Conservation (phyloP, 2,113 vertebrate species). For the Antechinus stuartii region DNA sequence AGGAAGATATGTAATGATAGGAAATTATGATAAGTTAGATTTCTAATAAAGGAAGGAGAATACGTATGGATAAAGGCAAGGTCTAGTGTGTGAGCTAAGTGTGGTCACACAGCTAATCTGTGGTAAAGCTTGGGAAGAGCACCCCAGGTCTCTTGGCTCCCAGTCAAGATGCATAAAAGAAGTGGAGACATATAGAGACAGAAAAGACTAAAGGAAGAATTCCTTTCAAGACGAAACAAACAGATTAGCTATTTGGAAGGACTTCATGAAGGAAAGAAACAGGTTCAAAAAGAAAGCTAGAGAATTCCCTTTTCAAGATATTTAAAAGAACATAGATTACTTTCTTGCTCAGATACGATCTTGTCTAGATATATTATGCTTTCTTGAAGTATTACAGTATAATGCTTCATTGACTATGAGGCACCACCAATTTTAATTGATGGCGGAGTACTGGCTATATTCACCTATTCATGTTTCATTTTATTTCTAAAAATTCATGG, state of each 20-base stretch:
- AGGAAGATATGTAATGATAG: not conserved
- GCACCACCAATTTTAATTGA: not conserved
- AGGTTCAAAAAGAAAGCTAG: not conserved
- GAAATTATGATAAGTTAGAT: not conserved
- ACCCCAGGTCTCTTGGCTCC: not conserved
- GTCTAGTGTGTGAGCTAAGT: not conserved
- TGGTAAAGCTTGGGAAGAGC: not conserved
- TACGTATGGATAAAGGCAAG: not conserved
- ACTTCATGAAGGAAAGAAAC: not conserved
- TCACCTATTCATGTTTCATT: not conserved
- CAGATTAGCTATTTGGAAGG: not conserved
- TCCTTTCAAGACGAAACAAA: not conserved
- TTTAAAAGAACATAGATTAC: not conserved
- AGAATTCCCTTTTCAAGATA: not conserved
- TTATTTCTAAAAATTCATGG: not conserved
- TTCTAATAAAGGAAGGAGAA: not conserved
- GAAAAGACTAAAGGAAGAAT: not conserved
- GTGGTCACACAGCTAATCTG: not conserved
- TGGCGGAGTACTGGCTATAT: not conserved
- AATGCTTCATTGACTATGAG: not conserved
- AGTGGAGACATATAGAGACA: not conserved
- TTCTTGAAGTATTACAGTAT: not conserved
- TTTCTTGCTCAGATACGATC: not conserved
- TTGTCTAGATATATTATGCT: too few relatives aligned
- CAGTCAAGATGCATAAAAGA: not conserved